Evolutionary conservation across 92 coral and sea anemone genomes (phyloP).

Genomic region (Palythoa caribaeorum): DNA sequence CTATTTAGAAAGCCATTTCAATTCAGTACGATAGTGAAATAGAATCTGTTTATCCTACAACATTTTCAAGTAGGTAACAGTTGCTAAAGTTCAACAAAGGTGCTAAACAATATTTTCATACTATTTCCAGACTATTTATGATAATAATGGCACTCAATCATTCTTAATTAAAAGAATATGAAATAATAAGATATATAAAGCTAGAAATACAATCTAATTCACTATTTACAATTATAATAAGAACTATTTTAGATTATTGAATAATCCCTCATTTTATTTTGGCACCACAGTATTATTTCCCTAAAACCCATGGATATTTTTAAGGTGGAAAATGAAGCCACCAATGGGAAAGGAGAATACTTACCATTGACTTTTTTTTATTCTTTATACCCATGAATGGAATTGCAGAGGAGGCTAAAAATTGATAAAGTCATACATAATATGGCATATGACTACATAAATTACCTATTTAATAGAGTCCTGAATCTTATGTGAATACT

Average conservation of each 20-base stretch:
- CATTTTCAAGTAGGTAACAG: background rate
- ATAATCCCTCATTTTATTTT: no score
- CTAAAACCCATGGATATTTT: background rate
- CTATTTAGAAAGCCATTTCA: background rate
- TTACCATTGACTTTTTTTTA: no score
- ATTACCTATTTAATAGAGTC: background rate
- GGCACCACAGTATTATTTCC: background rate
- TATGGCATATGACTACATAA: background rate
- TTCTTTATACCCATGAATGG: background rate
- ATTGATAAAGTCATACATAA: background rate
- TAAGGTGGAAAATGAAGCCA: constrained; percentile 3
- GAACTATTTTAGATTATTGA: no score
- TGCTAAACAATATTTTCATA: background rate
- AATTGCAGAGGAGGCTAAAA: background rate
- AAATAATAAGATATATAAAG: background rate
- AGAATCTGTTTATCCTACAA: background rate
- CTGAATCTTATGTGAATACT: background rate
- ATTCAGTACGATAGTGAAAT: background rate
- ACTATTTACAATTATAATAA: background rate
- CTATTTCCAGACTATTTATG: background rate
- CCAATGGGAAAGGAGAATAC: background rate
- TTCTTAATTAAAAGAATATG: background rate
- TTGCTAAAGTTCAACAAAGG: background rate
- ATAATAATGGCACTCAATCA: background rate
- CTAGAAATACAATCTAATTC: background rate